A percentile compares a stretch with the other conserved stretches of the same genome.
These are phyloP conservation scores for Centruroides vittatus DNA, from an alignment of 1,140 invertebrate genomes.

Conservation along the genomic window DNA sequence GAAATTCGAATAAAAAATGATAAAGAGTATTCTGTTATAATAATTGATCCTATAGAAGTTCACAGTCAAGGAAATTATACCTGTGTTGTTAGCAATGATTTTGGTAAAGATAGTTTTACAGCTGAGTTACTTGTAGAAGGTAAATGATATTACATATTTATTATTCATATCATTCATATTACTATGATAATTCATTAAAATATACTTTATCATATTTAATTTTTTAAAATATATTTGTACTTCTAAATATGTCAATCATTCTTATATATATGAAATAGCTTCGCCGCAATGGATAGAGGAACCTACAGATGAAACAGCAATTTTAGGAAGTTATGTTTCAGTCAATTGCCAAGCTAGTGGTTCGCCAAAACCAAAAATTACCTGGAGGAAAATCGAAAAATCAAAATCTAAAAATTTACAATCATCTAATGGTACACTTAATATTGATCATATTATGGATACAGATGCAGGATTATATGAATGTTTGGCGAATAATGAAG, in stretches of 20 bases:
- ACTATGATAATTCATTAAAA: too few relatives aligned
- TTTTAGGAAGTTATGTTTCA: conserved; percentile 26
- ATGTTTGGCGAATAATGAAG: not conserved
- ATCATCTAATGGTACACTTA: too few relatives aligned
- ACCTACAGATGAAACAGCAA: conserved; percentile 31
- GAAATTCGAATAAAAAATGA: conserved; percentile 1
- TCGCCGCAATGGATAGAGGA: conserved; percentile 37
- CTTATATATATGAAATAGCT: conserved; percentile 23
- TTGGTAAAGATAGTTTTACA: conserved; percentile 7
- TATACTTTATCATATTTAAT: too few relatives aligned
- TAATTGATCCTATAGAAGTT: conserved; percentile 1
- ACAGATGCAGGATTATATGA: not conserved
- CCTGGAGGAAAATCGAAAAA: conserved; percentile 8
- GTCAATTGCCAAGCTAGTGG: conserved; percentile 20
- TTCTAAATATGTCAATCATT: too few relatives aligned
- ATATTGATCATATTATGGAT: too few relatives aligned
- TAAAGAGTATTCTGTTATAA: conserved; percentile 7
- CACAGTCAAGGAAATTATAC: conserved; percentile 14
- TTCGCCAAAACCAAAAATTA: conserved; percentile 8
- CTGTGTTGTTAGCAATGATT: conserved; percentile 11
- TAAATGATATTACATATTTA: not conserved
- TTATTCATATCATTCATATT: not conserved
- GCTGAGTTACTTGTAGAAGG: conserved; percentile 6
- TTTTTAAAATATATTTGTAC: too few relatives aligned
- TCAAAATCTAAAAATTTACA: not conserved